These are phyloP conservation scores for Centrocercus urophasianus DNA, from an alignment of 2,113 vertebrate genomes.

Conservation along the genomic window DNA sequence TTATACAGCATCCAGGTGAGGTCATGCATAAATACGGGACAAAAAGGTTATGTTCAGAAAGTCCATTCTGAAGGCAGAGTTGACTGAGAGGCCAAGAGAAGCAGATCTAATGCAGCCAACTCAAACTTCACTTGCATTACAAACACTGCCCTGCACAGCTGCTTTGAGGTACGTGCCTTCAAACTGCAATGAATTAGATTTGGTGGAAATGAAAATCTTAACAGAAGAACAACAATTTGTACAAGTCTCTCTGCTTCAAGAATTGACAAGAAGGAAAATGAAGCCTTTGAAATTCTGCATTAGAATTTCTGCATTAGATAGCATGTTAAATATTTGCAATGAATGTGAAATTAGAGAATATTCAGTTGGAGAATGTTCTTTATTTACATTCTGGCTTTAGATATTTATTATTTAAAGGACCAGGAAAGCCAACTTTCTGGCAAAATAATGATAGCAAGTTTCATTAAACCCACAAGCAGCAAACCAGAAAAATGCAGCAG, in stretches of 20 bases:
- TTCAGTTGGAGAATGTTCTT: neutral
- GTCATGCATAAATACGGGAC: neutral
- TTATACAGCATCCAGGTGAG: neutral
- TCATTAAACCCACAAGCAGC: slow-evolving; percentile 39
- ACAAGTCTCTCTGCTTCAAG: slow-evolving; percentile 1
- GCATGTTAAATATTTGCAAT: slow-evolving; percentile 37
- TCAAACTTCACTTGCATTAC: neutral
- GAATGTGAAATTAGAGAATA: neutral
- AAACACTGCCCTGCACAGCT: neutral
- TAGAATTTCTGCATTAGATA: neutral
- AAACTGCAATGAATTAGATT: neutral
- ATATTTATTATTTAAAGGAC: slow-evolving; percentile 36
- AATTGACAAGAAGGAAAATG: neutral
- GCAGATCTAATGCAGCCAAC: neutral
- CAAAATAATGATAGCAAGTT: slow-evolving; percentile 1
- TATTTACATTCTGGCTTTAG: neutral
- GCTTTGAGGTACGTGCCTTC: neutral
- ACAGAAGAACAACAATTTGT: neutral
- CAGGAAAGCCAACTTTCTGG: slow-evolving; percentile 38
- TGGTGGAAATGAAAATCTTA: slow-evolving; percentile 6
- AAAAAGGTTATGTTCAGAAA: neutral
- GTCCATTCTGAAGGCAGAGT: neutral
- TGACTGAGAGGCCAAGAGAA: neutral
- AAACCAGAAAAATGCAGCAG: neutral
- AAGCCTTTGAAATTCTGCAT: slow-evolving; percentile 22